A percentile compares a stretch with the other conserved stretches of the same genome.
Evolutionary conservation across 2,113 vertebrate genomes (phyloP).

Genomic region (Anhinga rufa): DNA sequence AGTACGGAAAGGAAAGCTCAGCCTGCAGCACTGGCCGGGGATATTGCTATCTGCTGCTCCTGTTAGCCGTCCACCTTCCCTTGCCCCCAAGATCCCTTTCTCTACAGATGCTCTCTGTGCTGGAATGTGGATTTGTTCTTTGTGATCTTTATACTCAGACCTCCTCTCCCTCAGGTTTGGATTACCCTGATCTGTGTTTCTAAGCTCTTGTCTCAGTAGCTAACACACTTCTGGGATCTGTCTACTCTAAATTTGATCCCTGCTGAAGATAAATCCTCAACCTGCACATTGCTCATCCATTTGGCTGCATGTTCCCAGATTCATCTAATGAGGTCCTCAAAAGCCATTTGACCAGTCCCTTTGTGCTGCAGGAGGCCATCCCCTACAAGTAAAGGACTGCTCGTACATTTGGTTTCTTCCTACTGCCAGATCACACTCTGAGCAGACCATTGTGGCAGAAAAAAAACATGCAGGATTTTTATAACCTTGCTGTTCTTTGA

Average conservation of each 20-base stretch:
- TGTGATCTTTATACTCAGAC: background rate
- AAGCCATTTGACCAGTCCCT: background rate
- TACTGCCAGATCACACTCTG: background rate
- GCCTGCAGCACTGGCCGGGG: background rate
- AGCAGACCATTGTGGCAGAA: background rate
- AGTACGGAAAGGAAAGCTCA: background rate
- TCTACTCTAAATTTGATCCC: background rate
- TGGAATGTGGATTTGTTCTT: background rate
- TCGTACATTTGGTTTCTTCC: background rate
- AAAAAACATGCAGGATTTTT: background rate
- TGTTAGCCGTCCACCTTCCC: background rate
- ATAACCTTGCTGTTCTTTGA: background rate
- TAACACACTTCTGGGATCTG: background rate
- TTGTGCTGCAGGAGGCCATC: background rate
- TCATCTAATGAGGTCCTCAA: background rate
- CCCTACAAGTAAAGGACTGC: background rate
- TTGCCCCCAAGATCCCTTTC: background rate
- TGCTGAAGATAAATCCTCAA: background rate
- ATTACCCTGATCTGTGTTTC: background rate
- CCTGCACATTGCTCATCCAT: background rate
- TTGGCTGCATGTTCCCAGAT: background rate
- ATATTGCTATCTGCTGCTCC: background rate
- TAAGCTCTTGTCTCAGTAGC: background rate
- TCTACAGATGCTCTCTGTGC: background rate
- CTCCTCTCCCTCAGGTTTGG: background rate